Evolutionary conservation across 2,113 vertebrate genomes (phyloP).

Genomic region (Orcinus orca): DNA sequence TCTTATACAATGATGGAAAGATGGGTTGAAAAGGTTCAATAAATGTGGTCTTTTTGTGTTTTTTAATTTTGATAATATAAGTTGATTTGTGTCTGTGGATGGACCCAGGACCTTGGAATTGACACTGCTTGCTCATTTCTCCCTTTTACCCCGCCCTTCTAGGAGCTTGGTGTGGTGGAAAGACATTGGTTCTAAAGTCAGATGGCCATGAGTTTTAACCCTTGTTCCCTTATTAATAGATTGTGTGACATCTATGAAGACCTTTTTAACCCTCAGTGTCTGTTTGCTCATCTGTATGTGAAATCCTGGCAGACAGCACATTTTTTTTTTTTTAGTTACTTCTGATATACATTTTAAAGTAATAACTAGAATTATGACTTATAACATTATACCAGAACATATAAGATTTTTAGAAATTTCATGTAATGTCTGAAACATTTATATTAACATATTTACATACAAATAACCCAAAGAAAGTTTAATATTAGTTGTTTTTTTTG

Average conservation of each 20-base stretch:
- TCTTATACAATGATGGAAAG: neutral
- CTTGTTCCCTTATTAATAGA: neutral
- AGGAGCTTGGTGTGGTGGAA: neutral
- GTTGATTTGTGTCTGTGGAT: neutral
- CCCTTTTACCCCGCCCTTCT: neutral
- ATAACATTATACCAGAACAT: no score
- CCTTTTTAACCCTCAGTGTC: neutral
- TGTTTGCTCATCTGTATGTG: neutral
- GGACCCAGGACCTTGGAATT: neutral
- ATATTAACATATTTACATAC: no score
- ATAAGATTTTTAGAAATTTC: no score
- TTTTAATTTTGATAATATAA: neutral
- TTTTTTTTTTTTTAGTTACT: neutral
- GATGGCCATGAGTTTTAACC: neutral
- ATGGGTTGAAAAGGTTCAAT: neutral
- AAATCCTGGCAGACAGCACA: neutral
- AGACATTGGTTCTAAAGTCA: neutral
- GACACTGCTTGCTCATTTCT: neutral
- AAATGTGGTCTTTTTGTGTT: neutral
- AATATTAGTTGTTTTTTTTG: no score
- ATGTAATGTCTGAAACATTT: no score
- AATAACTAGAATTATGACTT: no score
- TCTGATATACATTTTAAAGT: no score
- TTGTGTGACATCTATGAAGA: neutral
- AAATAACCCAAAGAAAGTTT: no score